A percentile compares a stretch with the other conserved stretches of the same genome.
phyloP scores from a whole-genome alignment of 2,888 invertebrate genomes.

The Lomographa bimaculata region DNA sequence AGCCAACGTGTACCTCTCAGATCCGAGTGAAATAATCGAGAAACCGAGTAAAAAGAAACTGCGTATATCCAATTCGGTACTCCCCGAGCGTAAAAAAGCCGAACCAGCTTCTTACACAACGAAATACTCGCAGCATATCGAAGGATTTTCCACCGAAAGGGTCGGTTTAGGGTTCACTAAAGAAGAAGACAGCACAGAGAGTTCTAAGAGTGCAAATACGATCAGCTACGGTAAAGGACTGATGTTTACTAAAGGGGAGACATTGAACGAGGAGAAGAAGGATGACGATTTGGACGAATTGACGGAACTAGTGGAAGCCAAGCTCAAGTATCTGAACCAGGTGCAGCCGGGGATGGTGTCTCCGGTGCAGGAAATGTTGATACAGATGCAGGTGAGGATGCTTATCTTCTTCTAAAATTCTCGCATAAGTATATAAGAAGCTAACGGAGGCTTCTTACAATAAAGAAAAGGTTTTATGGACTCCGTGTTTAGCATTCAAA shows the following conservation, averaged over 20 bases:
- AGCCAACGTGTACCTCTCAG: slow-evolving; percentile 63
- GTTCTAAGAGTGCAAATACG: slow-evolving; percentile 56
- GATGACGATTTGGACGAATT: slow-evolving; percentile 64
- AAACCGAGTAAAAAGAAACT: slow-evolving; percentile 62
- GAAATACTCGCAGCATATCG: slow-evolving; percentile 72
- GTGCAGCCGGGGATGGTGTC: slow-evolving; percentile 69
- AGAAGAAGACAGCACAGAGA: slow-evolving; percentile 46
- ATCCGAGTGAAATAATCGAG: slow-evolving; percentile 49
- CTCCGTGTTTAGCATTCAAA: too few relatives aligned
- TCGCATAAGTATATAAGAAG: too few relatives aligned
- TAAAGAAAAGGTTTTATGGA: too few relatives aligned
- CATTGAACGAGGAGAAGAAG: slow-evolving; percentile 66
- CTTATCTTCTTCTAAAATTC: background rate
- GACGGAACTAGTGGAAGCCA: slow-evolving; percentile 73
- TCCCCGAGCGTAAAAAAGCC: slow-evolving; percentile 58
- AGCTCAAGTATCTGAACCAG: slow-evolving; percentile 78
- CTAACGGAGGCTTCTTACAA: too few relatives aligned
- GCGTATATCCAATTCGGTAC: slow-evolving; percentile 70
- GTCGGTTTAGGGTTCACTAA: slow-evolving; percentile 76
- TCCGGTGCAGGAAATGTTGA: slow-evolving; percentile 81
- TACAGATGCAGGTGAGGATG: slow-evolving; percentile 80
- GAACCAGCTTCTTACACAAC: slow-evolving; percentile 69
- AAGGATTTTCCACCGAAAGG: slow-evolving; percentile 70
- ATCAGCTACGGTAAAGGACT: slow-evolving; percentile 71
- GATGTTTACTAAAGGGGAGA: slow-evolving; percentile 80